These are phyloP conservation scores for Synaphobranchus kaupii DNA, from an alignment of 2,797 vertebrate species.

Conservation along the genomic window DNA sequence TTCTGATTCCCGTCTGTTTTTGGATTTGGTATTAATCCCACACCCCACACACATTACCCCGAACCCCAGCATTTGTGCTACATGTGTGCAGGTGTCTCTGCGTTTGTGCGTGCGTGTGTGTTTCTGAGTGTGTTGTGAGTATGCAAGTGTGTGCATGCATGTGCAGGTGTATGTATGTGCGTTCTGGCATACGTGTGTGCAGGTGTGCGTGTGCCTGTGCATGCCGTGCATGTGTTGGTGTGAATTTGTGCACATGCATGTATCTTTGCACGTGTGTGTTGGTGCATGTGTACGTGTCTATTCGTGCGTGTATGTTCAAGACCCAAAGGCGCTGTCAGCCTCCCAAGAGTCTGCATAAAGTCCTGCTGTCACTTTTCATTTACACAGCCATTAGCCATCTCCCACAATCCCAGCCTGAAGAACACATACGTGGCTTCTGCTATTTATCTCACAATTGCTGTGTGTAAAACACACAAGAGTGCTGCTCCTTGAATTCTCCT, in stretches of 20 bases:
- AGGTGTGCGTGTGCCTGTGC: neutral
- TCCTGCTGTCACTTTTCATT: slow-evolving; percentile 13
- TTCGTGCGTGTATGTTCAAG: neutral
- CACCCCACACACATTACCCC: neutral
- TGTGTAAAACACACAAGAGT: neutral
- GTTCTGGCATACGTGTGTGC: neutral
- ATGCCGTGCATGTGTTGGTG: neutral
- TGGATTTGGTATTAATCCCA: neutral
- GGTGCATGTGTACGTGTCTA: neutral
- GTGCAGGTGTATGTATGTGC: neutral
- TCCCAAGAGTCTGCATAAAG: neutral
- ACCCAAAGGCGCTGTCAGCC: neutral
- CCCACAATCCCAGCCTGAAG: slow-evolving; percentile 47
- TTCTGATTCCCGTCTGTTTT: neutral
- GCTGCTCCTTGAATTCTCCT: neutral
- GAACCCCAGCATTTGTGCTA: neutral
- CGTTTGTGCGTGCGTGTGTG: neutral
- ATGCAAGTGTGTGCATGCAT: neutral
- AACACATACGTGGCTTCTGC: slow-evolving; percentile 38
- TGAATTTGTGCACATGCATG: too few relatives aligned
- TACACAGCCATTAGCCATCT: neutral
- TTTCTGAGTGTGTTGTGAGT: neutral
- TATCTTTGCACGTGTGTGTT: too few relatives aligned
- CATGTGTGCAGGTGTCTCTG: neutral
- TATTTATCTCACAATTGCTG: neutral